A percentile compares a stretch with the other conserved stretches of the same genome.
Evolutionary conservation across 2,888 invertebrate genomes (phyloP).

Genomic region (Eueremaeus valkanovi): DNA sequence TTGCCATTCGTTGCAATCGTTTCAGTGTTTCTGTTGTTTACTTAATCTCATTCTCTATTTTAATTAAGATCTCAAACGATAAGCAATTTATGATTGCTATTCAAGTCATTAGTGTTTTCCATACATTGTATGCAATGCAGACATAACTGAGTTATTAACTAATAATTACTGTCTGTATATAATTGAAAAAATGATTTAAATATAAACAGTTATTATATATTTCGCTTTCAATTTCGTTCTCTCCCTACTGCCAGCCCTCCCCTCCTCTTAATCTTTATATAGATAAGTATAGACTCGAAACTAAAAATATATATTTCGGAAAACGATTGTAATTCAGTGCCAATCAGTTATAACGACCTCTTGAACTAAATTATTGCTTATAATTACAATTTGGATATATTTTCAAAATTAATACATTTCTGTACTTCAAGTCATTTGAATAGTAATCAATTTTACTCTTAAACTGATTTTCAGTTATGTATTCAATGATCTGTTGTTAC

Average conservation of each 20-base stretch:
- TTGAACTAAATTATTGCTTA: background rate
- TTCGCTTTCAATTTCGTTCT: background rate
- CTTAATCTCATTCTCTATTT: background rate
- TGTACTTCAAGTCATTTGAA: background rate
- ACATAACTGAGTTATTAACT: background rate
- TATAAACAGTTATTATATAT: background rate
- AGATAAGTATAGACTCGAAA: too few relatives aligned
- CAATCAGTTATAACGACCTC: slow-evolving; percentile 19
- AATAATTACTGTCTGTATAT: slow-evolving; percentile 4
- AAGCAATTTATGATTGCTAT: background rate
- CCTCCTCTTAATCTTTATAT: too few relatives aligned
- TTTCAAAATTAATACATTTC: background rate
- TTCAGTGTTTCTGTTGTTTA: background rate
- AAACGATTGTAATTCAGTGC: background rate
- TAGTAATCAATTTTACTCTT: background rate
- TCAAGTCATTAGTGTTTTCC: background rate
- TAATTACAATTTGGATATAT: background rate
- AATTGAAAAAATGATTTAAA: background rate
- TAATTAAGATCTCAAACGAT: background rate
- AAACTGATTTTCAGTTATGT: background rate
- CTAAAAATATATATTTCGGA: background rate
- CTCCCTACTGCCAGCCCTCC: too few relatives aligned
- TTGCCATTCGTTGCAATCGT: too few relatives aligned
- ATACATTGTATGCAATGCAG: too few relatives aligned
- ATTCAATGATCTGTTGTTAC: background rate